Base-by-base conservation (phyloP, 1,140 invertebrate genomes). In the Hormaphis cornu region DNA sequence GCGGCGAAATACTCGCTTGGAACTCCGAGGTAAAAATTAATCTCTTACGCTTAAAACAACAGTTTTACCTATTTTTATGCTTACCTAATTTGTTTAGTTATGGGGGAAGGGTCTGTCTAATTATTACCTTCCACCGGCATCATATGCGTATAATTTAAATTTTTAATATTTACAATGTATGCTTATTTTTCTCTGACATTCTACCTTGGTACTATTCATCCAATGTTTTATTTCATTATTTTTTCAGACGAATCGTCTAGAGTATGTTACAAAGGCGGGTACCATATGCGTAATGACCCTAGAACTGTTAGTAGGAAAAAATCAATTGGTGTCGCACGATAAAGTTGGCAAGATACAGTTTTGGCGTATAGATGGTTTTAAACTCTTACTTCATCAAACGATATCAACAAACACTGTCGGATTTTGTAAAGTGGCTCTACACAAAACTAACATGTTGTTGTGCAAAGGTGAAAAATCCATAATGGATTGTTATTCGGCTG, bases 181-280 rank as follows among this genome's bases (percentile, higher is more conserved):
- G n/a, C n/a, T n/a, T n/a, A n/a, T n/a, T n/a, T n/a, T n/a, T n/a
- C n/a, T n/a, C n/a, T n/a, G n/a, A n/a, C n/a, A n/a, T n/a, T n/a
- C n/a, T n/a, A n/a, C 7, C 14, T 8, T 40, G 37, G 7, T 40
- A 40, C 37, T 14, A 7, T 40, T 14, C 14, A 40, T 14, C 14
- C 7, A 40, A 8, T 40, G 7, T 8, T 40, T 7, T 40, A 40
- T 40, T 40, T 7, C 7, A 40, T 40, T 40, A 14, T 14, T 8
- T 44, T 61, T 61, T 44, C n/a, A 63, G 59, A n/a, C 42, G 5
- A 63, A 63, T 4, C 59, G 59, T 20, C 24, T 44, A 16, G 33
- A 30, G 33, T 33, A 30, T 16, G 26, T 28, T 30, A 63, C 28
- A 14, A 63, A 48, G 4, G 26, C 26, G 0, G 42, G 42, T 8